Base-by-base conservation (phyloP, 2,113 vertebrate genomes). In the Sceloporus undulatus region DNA sequence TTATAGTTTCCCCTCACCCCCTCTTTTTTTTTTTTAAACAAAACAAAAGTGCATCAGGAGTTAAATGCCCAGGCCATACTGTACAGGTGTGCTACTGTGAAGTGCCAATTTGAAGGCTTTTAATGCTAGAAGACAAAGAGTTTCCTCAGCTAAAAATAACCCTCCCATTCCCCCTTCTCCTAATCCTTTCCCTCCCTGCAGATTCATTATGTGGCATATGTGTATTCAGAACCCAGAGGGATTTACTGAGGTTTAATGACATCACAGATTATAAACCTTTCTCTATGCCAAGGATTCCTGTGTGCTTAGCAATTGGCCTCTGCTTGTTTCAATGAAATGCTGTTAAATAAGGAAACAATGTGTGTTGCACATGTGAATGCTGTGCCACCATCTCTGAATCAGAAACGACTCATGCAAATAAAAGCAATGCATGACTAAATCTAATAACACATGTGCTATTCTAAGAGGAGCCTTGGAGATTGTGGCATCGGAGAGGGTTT, bases 131-230 rank as follows among this genome's bases (percentile, higher is more conserved):
- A 95, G 92, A 96, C 95, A 95, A 95, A 96, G 92, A 91, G 91
- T 94, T 95, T 93, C 93, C 92, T 95, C 94, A 93, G 92, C 95
- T 95, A 95, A 95, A 95, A 94, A 96, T 95, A 96, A 94, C 93
- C 91, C 93, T 91, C 95, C 91, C 92, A 94, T 94, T 95, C 94
- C 91, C 91, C 82, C 56, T 83, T 65, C 89, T 93, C 89, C 88
- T 92, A 93, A 96, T 93, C 89, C 88, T 93, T 85, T 94, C 85
- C 88, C 93, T 95, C 88, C 73, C 19, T 94, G 92, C 90, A 93
- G 91, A 90, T 52, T 94, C 91, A 90, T 94, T 94, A 76, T 92
- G 82, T 89, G 68, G 91, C 0, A 0, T 0, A 79, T 92, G 91
- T 1, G 2, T 0, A 7, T 88, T 91, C 86, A 89, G 92, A 85